Conservation (phyloP, 2,888 invertebrate genomes). For the Campoletis raptor region DNA sequence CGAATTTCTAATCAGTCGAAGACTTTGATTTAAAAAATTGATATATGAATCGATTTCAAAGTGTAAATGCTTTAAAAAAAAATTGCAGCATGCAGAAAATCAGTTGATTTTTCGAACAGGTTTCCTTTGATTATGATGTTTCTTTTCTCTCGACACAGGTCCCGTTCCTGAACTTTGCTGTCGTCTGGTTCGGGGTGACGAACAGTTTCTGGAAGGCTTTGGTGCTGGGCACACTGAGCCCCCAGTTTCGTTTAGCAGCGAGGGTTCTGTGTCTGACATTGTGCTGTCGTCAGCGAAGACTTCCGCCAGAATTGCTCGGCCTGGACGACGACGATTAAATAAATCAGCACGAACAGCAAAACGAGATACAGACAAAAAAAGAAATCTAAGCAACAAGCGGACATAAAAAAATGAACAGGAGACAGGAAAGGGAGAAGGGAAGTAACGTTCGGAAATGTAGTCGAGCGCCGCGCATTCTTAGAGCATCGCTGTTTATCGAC, state of each 20-base stretch:
- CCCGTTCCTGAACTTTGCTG: slow-evolving; percentile 95
- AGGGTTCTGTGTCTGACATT: slow-evolving; percentile 95
- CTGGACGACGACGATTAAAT: slow-evolving; percentile 93
- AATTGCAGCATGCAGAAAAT: neutral
- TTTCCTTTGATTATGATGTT: neutral
- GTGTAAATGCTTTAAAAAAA: no score
- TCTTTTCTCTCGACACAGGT: slow-evolving; percentile 85
- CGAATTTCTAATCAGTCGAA: neutral
- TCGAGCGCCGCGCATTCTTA: slow-evolving; percentile 76
- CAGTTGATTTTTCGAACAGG: neutral
- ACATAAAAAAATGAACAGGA: slow-evolving; percentile 49
- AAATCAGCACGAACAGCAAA: slow-evolving; percentile 10
- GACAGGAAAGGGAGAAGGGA: slow-evolving; percentile 54
- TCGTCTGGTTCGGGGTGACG: slow-evolving; percentile 97
- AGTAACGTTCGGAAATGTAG: slow-evolving; percentile 56
- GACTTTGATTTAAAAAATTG: neutral
- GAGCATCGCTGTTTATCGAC: slow-evolving; percentile 75
- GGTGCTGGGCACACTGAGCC: slow-evolving; percentile 95
- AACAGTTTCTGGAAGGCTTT: slow-evolving; percentile 98
- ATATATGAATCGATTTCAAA: neutral
- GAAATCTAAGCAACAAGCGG: slow-evolving; percentile 46
- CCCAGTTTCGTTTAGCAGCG: slow-evolving; percentile 96
- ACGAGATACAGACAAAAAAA: slow-evolving; percentile 58
- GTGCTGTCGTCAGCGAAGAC: slow-evolving; percentile 94
- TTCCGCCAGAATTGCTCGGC: slow-evolving; percentile 94